Conservation (phyloP, 2,888 invertebrate species). For the Phaedon cochleariae region DNA sequence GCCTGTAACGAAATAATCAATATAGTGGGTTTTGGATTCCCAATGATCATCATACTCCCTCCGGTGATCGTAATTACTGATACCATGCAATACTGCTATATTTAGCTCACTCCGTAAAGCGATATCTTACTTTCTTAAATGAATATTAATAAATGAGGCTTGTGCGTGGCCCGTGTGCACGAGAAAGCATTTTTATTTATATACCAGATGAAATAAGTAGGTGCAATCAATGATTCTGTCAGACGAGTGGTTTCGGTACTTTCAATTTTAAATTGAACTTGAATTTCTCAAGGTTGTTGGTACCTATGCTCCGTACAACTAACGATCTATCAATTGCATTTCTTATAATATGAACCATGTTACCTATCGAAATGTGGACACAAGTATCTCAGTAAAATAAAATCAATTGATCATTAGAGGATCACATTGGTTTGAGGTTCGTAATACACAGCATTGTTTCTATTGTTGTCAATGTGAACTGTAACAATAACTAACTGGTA, state of each 20-base stretch:
- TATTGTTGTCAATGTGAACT: too few species aligned
- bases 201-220: background rate
- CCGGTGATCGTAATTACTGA: background rate
- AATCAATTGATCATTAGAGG: too few species aligned
- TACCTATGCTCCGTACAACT: too few species aligned
- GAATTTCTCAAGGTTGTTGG: slow-evolving; percentile 37
- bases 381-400: too few species aligned
- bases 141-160: background rate
- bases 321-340: too few species aligned
- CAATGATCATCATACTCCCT: background rate
- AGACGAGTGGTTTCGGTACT: slow-evolving; percentile 32
- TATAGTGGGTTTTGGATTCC: background rate
- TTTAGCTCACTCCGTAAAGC: background rate
- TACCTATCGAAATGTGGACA: too few species aligned
- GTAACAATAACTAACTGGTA: too few species aligned
- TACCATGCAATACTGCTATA: slow-evolving; percentile 4
- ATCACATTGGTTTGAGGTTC: too few species aligned
- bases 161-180: background rate
- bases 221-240: background rate
- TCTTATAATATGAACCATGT: too few species aligned
- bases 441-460: too few species aligned
- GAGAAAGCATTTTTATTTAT: background rate
- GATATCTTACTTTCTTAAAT: slow-evolving; percentile 3
- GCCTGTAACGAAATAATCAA: background rate
- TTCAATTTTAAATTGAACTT: slow-evolving; percentile 42